Conservation (phyloP, 2,888 invertebrate genomes). For the Beris morrisii region DNA sequence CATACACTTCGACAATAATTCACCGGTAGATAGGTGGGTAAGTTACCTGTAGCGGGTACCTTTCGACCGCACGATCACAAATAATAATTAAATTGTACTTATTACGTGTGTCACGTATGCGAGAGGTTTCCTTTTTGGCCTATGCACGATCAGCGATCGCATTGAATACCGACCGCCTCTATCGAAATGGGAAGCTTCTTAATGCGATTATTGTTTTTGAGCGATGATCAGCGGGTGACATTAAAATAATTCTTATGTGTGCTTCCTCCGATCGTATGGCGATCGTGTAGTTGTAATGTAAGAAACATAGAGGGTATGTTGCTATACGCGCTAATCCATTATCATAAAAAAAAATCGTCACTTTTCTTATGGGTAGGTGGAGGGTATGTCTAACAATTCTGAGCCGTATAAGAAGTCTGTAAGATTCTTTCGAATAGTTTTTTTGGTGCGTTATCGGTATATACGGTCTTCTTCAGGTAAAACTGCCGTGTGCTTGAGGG, state of each 20-base stretch:
- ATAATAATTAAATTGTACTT: constrained; percentile 29
- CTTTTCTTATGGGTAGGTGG: too few species aligned
- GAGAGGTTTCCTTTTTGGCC: constrained; percentile 36
- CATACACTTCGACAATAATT: too few species aligned
- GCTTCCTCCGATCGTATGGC: background rate
- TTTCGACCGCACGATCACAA: constrained; percentile 10
- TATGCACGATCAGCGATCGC: background rate
- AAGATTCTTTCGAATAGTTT: too few species aligned
- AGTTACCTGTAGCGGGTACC: background rate
- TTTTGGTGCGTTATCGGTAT: constrained; percentile 15
- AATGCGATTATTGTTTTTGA: too few species aligned
- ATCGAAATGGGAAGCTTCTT: too few species aligned
- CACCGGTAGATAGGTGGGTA: too few species aligned
- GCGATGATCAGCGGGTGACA: background rate
- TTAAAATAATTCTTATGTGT: constrained; percentile 13
- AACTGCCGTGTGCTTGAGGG: constrained; percentile 2
- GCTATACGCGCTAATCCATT: too few species aligned
- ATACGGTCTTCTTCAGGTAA: constrained; percentile 15
- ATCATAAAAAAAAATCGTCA: too few species aligned
- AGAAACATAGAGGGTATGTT: too few species aligned
- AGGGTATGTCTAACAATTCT: too few species aligned
- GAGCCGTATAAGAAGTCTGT: too few species aligned
- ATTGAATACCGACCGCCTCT: background rate
- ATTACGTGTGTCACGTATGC: constrained; percentile 36
- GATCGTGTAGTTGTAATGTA: too few species aligned